Conservation (phyloP, 1,140 invertebrate genomes). For the Papilio helenus region DNA sequence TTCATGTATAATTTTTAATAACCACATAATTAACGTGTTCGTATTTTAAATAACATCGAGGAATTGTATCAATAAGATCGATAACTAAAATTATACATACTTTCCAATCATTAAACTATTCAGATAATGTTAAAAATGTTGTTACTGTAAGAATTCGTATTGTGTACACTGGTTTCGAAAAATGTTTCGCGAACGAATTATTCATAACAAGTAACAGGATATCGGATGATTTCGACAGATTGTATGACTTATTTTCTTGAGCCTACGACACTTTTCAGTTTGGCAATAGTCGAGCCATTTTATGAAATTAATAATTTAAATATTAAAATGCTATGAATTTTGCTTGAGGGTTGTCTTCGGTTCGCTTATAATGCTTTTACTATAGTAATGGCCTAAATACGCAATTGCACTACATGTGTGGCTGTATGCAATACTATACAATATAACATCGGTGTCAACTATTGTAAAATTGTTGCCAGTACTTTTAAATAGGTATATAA, state of each 20-base stretch:
- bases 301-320: slow-evolving; percentile 64
- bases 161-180: slow-evolving; percentile 69
- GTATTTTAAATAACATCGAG: neutral
- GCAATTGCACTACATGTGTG: slow-evolving; percentile 52
- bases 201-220: slow-evolving; percentile 64
- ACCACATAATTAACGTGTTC: neutral
- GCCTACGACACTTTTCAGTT: slow-evolving; percentile 64
- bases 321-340: slow-evolving; percentile 62
- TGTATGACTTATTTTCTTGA: slow-evolving; percentile 65
- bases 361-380: slow-evolving; percentile 70
- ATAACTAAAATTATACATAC: slow-evolving; percentile 5
- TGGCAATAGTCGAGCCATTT: slow-evolving; percentile 54
- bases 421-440: slow-evolving; percentile 49
- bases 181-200: slow-evolving; percentile 68
- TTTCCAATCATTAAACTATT: slow-evolving; percentile 34
- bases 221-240: slow-evolving; percentile 52
- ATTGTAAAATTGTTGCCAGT: neutral
- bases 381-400: slow-evolving; percentile 68
- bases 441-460: slow-evolving; percentile 26
- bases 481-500: neutral
- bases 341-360: slow-evolving; percentile 68
- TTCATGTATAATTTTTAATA: too few relatives aligned
- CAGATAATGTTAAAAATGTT: slow-evolving; percentile 57
- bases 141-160: slow-evolving; percentile 63
- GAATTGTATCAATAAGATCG: neutral